A percentile compares a stretch with the other conserved stretches of the same genome.
Evolutionary conservation across 2,888 invertebrate species (phyloP).

Genomic region (Drosophila eohydei): DNA sequence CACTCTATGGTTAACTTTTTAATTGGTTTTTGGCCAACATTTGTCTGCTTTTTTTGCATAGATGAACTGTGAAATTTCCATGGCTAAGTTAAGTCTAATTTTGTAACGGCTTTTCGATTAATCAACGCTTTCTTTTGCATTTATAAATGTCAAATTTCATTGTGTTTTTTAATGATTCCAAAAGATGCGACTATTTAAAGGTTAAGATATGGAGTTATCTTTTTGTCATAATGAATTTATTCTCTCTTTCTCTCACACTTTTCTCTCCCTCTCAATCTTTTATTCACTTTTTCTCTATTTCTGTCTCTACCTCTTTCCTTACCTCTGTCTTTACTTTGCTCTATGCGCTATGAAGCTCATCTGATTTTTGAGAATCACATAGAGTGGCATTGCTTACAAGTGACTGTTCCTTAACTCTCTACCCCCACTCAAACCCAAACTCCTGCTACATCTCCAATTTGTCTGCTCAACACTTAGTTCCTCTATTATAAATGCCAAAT

Average conservation of each 20-base stretch:
- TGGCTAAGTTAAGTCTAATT: conserved; percentile 34
- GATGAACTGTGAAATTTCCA: conserved; percentile 1
- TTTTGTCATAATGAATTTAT: background rate
- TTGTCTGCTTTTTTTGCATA: conserved; percentile 4
- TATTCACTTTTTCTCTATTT: background rate
- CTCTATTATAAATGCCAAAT: conserved; percentile 27
- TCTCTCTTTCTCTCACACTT: background rate
- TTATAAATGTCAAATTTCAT: conserved; percentile 31
- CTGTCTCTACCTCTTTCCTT: background rate
- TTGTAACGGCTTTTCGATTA: conserved; percentile 40
- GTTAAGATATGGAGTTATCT: background rate
- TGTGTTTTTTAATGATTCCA: background rate
- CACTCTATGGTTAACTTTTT: conserved; percentile 7
- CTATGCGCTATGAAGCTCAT: background rate
- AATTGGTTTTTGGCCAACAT: conserved; percentile 8
- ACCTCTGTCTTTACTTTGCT: background rate
- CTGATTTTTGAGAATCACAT: background rate
- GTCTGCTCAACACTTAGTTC: background rate
- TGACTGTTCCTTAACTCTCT: background rate
- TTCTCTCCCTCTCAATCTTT: background rate
- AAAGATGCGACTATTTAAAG: background rate
- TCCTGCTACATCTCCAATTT: background rate
- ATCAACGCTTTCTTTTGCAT: conserved; percentile 53
- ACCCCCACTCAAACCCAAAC: background rate
- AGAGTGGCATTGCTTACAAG: background rate